Evolutionary conservation across 2,888 invertebrate genomes (phyloP).

Genomic region (Amblyjoppa fuscipennis): DNA sequence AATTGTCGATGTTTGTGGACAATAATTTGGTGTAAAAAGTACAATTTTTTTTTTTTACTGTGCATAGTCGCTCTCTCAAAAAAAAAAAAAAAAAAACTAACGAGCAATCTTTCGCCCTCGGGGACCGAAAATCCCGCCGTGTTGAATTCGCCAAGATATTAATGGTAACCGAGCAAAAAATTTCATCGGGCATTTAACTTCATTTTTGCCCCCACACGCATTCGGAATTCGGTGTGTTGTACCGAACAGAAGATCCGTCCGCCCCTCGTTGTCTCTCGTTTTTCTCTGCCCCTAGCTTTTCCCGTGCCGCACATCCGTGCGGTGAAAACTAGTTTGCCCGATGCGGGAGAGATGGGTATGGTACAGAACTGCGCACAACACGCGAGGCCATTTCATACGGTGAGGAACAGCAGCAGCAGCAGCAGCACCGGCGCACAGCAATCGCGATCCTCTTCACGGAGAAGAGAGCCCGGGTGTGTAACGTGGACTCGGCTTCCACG

Average conservation of each 20-base stretch:
- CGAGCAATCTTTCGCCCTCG: too few species aligned
- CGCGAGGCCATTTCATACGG: constrained; percentile 61
- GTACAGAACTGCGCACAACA: constrained; percentile 23
- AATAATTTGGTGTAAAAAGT: too few species aligned
- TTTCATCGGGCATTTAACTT: constrained; percentile 26
- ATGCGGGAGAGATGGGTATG: constrained; percentile 45
- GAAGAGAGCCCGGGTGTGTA: constrained; percentile 56
- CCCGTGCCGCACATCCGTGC: constrained; percentile 50
- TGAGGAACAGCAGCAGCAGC: constrained; percentile 44
- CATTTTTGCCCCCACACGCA: background rate
- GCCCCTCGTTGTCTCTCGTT: background rate
- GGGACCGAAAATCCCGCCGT: too few species aligned
- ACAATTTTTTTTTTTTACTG: too few species aligned
- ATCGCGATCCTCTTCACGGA: constrained; percentile 49
- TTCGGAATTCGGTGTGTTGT: constrained; percentile 29
- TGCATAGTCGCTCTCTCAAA: too few species aligned
- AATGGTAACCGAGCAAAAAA: background rate
- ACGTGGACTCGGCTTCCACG: constrained; percentile 68
- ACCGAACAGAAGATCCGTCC: constrained; percentile 6
- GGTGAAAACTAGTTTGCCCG: constrained; percentile 66
- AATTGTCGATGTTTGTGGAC: too few species aligned
- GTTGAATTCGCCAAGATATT: too few species aligned
- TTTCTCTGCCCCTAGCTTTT: constrained; percentile 22
- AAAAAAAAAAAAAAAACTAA: too few species aligned
- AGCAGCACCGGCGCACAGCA: constrained; percentile 20